Conservation (phyloP, 2,113 vertebrate genomes). For the Urocolius indicus region DNA sequence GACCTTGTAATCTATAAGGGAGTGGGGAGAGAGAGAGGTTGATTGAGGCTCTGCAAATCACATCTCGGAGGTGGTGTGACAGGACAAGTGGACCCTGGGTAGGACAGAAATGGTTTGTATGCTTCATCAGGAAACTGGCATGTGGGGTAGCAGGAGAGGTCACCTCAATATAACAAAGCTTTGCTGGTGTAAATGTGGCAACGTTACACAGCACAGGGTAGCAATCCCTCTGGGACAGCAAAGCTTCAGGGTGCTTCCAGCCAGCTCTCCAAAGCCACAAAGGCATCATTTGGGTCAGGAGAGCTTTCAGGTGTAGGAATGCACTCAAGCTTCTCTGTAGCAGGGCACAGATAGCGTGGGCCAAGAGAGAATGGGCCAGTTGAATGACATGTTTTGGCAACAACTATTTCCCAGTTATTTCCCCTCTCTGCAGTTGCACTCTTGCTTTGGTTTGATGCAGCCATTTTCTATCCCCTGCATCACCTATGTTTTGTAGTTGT, state of each 20-base stretch:
- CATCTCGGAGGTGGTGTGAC: neutral
- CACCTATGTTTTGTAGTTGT: no score
- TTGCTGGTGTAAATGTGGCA: neutral
- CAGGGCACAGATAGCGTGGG: rapidly evolving
- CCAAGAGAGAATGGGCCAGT: neutral
- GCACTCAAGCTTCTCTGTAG: rapidly evolving
- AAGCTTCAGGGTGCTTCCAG: neutral
- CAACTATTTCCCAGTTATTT: neutral
- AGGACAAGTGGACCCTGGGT: neutral
- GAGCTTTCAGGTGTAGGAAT: neutral
- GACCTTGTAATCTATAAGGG: neutral
- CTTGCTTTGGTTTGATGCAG: neutral
- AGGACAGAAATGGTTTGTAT: neutral
- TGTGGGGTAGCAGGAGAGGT: neutral
- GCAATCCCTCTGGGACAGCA: neutral
- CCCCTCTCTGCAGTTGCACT: neutral
- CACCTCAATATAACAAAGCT: neutral
- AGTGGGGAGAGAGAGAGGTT: neutral
- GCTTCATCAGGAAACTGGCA: neutral
- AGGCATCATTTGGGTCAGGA: neutral
- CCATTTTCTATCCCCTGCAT: neutral
- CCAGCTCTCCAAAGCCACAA: rapidly evolving
- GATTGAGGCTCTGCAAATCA: neutral
- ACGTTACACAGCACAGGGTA: rapidly evolving
- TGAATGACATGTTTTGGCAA: neutral